These are phyloP conservation scores for Engraulis encrasicolus DNA, from an alignment of 2,113 vertebrate genomes.

Conservation along the genomic window DNA sequence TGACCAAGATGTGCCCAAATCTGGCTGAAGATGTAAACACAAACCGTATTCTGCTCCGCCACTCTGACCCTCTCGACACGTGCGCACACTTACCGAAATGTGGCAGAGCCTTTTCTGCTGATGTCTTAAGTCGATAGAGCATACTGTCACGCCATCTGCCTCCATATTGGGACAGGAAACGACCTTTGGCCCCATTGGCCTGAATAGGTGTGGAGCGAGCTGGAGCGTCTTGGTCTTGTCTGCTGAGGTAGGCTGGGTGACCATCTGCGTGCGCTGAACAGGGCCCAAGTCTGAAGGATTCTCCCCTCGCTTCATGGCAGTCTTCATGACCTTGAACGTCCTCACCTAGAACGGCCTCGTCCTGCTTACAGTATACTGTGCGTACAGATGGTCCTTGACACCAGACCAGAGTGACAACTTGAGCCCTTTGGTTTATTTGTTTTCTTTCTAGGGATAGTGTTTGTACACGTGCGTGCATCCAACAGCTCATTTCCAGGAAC, in stretches of 20 bases:
- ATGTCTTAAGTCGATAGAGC: conserved; percentile 4
- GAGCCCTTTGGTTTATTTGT: background rate
- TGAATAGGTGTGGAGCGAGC: background rate
- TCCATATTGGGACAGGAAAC: background rate
- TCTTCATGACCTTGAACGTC: background rate
- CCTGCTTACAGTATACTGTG: too few relatives aligned
- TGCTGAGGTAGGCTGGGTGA: background rate
- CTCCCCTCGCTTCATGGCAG: background rate
- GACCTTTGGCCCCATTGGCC: background rate
- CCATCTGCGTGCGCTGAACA: background rate
- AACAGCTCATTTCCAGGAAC: too few relatives aligned
- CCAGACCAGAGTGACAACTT: background rate
- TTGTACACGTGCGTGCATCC: too few relatives aligned
- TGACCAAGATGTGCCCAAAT: background rate
- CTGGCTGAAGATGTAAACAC: background rate
- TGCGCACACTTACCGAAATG: background rate
- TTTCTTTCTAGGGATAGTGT: background rate
- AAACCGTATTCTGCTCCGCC: background rate
- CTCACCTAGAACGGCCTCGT: background rate
- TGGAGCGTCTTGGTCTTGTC: background rate
- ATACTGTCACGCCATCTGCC: conserved; percentile 6
- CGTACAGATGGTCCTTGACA: background rate
- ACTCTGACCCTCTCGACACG: too few relatives aligned
- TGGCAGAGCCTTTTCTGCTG: background rate
- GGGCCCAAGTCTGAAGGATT: background rate